These are phyloP conservation scores for Leptatherina wallacei DNA, from an alignment of 2,797 vertebrate species.

Conservation along the genomic window DNA sequence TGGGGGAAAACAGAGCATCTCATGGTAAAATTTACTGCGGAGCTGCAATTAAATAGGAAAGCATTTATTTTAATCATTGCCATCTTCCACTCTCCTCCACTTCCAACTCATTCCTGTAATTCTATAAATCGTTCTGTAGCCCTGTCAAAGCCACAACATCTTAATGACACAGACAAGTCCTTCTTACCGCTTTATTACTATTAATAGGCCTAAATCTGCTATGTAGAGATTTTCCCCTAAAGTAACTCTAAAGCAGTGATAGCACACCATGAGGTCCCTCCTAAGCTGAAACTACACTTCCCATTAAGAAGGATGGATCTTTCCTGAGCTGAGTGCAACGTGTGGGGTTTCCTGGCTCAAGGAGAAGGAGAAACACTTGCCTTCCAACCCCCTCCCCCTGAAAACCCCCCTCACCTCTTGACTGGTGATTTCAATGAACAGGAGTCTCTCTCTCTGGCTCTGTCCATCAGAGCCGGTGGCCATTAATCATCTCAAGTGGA, in stretches of 20 bases:
- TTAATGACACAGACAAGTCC: constrained; percentile 45
- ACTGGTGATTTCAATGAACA: constrained; percentile 64
- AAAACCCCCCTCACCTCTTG: constrained; percentile 17
- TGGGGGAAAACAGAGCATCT: constrained; percentile 2
- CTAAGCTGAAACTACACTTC: constrained; percentile 58
- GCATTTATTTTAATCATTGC: constrained; percentile 27
- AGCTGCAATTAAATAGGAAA: constrained; percentile 25
- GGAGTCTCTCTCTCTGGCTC: constrained; percentile 67
- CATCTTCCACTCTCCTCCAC: not conserved
- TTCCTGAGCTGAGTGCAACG: constrained; percentile 30
- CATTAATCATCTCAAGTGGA: constrained; percentile 83
- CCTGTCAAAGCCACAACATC: constrained; percentile 25
- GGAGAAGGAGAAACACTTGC: constrained; percentile 61
- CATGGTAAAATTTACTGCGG: constrained; percentile 1
- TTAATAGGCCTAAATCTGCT: constrained; percentile 52
- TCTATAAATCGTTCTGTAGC: constrained; percentile 15
- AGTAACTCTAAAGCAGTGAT: constrained; percentile 53
- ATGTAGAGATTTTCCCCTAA: constrained; percentile 39
- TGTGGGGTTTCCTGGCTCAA: constrained; percentile 52
- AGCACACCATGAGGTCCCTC: constrained; percentile 58
- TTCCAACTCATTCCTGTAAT: constrained; percentile 17
- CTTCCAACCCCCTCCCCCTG: constrained; percentile 16
- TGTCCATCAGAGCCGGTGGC: constrained; percentile 76
- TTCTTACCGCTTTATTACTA: constrained; percentile 50
- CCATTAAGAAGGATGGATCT: constrained; percentile 42